Base-by-base conservation (phyloP, 64 coral and sea anemone genomes). In the Actinia equina region DNA sequence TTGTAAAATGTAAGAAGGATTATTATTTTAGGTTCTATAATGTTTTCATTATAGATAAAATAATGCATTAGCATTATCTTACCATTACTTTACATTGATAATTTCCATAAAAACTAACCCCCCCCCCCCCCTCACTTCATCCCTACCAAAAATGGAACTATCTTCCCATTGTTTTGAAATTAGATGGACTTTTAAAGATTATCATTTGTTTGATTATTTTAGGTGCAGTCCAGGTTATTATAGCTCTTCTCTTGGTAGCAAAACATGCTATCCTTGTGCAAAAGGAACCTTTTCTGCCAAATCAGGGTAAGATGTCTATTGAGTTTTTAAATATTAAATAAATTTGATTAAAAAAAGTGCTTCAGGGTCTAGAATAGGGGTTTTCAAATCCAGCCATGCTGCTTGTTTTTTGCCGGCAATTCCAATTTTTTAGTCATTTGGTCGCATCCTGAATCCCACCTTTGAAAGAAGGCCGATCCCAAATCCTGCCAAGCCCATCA, bases 151-250 rank as follows among this genome's bases (percentile, higher is more conserved):
- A 49, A 52, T 51, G 0, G 19, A 9, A 49, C 3, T 20, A 52
- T 49, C 22, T 81, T 15, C 6, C 17, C 20, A 13, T 16, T 79
- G 77, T 15, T 79, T 15, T 26, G 8, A 0, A 79, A 17, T 79
- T 1, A 3, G 4, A 42, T n/a, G 18, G 14, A 42, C 20, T 44
- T 37, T 37, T 37, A 77, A 11, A 52, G 0, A 44, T 52, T n/a
- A 51, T 46, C 4, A 22, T 37, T 9, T 16, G 5, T 62, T 60
- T 59, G 14, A 19, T 13, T 53, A 44, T 85, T 85, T 63, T 15
- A 85, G 83, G 16, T 85, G 83, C 30, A 42, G 20, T 30, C 83
- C 83, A 52, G 83, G 83, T 3, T 63, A 58, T 42, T 85, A 52
- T 26, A 58, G 49, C 59, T 58, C 83, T 7, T 9, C 17, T 26